These are phyloP conservation scores for Parambassis ranga DNA, from an alignment of 2,797 vertebrate species.

Conservation along the genomic window DNA sequence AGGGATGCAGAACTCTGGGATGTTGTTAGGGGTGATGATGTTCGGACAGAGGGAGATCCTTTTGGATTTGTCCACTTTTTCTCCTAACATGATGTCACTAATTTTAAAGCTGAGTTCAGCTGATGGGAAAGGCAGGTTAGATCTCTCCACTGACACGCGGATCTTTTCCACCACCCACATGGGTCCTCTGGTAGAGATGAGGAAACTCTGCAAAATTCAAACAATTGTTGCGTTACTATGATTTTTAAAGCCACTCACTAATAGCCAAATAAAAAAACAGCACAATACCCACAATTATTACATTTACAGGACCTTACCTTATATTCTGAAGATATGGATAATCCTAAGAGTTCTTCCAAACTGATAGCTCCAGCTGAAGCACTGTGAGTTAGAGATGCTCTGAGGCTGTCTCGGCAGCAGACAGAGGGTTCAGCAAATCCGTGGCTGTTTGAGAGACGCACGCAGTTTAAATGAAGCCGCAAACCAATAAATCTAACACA, in stretches of 20 bases:
- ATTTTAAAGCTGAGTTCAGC: conserved; percentile 77
- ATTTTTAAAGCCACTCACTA: background rate
- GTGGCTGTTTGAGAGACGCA: conserved; percentile 55
- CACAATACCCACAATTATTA: background rate
- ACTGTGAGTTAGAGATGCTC: conserved; percentile 3
- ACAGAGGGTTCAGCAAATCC: conserved; percentile 59
- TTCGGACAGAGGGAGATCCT: conserved; percentile 82
- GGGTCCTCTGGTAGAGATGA: conserved; percentile 30
- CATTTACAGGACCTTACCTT: conserved; percentile 62
- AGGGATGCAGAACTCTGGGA: conserved; percentile 95
- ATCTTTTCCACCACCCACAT: conserved; percentile 85
- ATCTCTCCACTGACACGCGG: conserved; percentile 78
- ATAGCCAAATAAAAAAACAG: background rate
- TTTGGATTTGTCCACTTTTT: conserved; percentile 73
- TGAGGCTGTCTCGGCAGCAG: conserved; percentile 29
- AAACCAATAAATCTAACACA: conserved; percentile 59
- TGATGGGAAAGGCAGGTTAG: conserved; percentile 71
- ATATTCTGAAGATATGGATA: conserved; percentile 21
- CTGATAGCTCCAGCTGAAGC: conserved; percentile 3
- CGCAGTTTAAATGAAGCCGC: conserved; percentile 76
- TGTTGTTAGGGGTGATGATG: conserved; percentile 91
- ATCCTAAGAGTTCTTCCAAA: conserved; percentile 36
- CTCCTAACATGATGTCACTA: conserved; percentile 79
- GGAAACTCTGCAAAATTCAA: conserved; percentile 49
- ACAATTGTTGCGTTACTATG: background rate